A percentile compares a stretch with the other conserved stretches of the same genome.
Evolutionary conservation across 2,113 vertebrate genomes (phyloP).

Genomic region (Passer montanus): DNA sequence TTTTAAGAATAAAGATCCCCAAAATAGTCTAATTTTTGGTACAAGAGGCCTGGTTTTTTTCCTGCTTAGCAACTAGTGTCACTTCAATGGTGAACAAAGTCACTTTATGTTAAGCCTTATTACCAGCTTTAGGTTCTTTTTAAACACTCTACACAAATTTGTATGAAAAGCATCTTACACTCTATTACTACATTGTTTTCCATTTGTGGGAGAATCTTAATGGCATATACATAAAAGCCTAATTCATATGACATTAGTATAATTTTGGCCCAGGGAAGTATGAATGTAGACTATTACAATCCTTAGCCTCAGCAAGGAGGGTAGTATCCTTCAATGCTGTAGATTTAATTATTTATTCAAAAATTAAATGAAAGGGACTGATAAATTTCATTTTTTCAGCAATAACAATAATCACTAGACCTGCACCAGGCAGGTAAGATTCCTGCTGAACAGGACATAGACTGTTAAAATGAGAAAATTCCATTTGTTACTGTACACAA

Average conservation of each 20-base stretch:
- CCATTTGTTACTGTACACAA: not conserved
- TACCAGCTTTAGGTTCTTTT: not conserved
- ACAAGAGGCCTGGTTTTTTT: not conserved
- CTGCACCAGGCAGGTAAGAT: not conserved
- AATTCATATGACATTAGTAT: not conserved
- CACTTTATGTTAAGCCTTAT: not conserved
- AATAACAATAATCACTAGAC: not conserved
- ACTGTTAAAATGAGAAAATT: not conserved
- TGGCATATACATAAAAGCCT: not conserved
- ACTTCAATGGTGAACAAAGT: not conserved
- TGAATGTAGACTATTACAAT: not conserved
- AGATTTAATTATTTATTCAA: not conserved
- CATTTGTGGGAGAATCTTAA: not conserved
- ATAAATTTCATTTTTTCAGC: not conserved
- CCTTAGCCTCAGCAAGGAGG: rapidly evolving
- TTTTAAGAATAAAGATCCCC: not conserved
- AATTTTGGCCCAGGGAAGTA: not conserved
- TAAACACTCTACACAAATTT: not conserved
- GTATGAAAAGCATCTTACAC: not conserved
- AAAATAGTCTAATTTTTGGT: not conserved
- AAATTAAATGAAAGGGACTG: not conserved
- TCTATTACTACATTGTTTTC: not conserved
- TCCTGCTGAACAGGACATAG: not conserved
- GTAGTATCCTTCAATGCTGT: not conserved
- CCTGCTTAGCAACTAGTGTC: not conserved